Percentiles rank a stretch among this genome's conserved stretches.
These are phyloP conservation scores for Alitta virens DNA, from an alignment of 2,888 invertebrate species.

Conservation along the genomic window DNA sequence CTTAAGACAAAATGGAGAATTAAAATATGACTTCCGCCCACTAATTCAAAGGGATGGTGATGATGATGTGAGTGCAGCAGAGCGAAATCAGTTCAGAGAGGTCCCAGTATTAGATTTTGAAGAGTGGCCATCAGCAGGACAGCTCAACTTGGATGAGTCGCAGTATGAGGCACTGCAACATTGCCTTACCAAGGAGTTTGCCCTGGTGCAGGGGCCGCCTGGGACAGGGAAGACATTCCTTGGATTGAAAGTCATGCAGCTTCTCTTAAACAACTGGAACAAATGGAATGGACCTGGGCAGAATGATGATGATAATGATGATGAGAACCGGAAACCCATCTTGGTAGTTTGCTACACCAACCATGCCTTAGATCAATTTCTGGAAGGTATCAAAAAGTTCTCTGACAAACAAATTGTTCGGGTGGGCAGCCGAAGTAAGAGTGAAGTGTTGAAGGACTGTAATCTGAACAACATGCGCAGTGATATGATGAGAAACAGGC, in stretches of 20 bases:
- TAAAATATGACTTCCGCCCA: constrained; percentile 4
- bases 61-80: too few species aligned
- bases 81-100: too few species aligned
- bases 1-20: constrained; percentile 30
- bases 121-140: constrained; percentile 39
- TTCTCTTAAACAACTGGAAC: constrained; percentile 64
- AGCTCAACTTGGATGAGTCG: constrained; percentile 41
- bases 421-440: constrained; percentile 38
- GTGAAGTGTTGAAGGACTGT: neutral
- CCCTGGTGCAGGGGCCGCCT: constrained; percentile 67
- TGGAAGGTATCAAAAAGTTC: constrained; percentile 48
- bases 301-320: too few species aligned
- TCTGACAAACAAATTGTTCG: constrained; percentile 39
- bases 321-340: constrained; percentile 36
- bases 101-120: too few species aligned
- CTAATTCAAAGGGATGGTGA: too few species aligned
- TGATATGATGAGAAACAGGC: too few species aligned
- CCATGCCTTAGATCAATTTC: constrained; percentile 56
- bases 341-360: constrained; percentile 55
- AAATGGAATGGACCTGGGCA: constrained; percentile 42
- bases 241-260: constrained; percentile 70
- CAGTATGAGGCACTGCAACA: constrained; percentile 44
- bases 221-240: constrained; percentile 84
- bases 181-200: constrained; percentile 48
- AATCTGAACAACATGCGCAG: neutral